Base-by-base conservation (phyloP, 1,140 invertebrate genomes). In the Drosophila nasuta region DNA sequence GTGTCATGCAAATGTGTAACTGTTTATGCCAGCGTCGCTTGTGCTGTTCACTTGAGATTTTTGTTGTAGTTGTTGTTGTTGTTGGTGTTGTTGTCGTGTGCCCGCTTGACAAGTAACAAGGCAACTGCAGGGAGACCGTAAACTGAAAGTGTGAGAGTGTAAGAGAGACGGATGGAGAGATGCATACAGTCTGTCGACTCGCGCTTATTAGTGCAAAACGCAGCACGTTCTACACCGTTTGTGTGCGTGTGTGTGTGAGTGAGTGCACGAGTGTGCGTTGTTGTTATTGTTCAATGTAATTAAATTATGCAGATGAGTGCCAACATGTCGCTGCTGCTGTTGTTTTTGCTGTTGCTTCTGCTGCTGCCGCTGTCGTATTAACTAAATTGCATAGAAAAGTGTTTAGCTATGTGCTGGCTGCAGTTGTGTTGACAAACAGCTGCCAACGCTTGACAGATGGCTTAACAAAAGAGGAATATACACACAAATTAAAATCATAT, bases 281-380 rank as follows among this genome's bases (percentile, higher is more conserved):
- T 87, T 87, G 82, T 87, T 87, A 82, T 87, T 87, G 83, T 87
- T 87, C 56, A 87, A 87, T 87, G 79, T 87, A 87, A 87, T 87
- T 87, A 87, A 87, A 87, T 87, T 87, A 87, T 87, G 82, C 82
- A 87, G 83, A 87, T 87, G 82, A 87, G 82, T 82, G 77, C 73
- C 81, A 77, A 71, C 78, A 66, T 59, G 77, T 70, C 63, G 49
- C 73, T 41, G 45, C 54, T 51, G 35, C 48, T 64, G 38, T 62
- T 72, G 58, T 20, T 20, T 20, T 20, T 20, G 20, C 20, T 20
- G 20, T 0, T 17, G 17, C 41, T 62, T 52, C 30, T 48, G 13
- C 28, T 49, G 30, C 20, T 63, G 33, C 7, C 54, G 59, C 17
- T 71, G 65, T 17, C 63, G 68, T 75, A 80, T 85, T 74, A 85